Base-by-base conservation (phyloP, 2,113 vertebrate species). In the Mobula birostris region DNA sequence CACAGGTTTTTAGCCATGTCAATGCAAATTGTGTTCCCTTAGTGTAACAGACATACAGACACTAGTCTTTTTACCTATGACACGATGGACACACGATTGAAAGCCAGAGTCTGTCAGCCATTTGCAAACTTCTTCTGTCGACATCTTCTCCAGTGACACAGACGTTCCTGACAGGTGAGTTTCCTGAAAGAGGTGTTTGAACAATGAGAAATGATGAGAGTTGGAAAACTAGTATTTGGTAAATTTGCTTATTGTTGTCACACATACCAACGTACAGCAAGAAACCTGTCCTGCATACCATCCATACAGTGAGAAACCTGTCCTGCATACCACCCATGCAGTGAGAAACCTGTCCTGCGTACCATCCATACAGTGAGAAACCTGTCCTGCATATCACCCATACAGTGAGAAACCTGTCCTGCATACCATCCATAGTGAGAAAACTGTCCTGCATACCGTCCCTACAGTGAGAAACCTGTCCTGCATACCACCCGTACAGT, bases 51-150 rank as follows among this genome's bases (percentile, higher is more conserved):
- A 0, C 40, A 24, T 7, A 24, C 15, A 2, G n/a, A 3, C 5
- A 87, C 6, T n/a, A 27, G 12, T 11, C 32, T 1, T 7, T 12
- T 68, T 40, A 92, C 90, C 90, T 92, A 9, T 72, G 7, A 24
- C 90, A 5, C 8, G 90, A n/a, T 92, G n/a, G 32, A 70, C n/a
- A 4, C 66, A 72, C 24, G 90, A 24, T 24, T 92, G 63, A 17
- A 92, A 92, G 63, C 90, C 90, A 19, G 90, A 40, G 7, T 92
- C 68, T 0, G 19, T 68, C 90, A 92, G 32, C 90, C 90, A 92
- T 12, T 92, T 29, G 7, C 90, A 72, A 7, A 72, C 66, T 7
- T 92, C 90, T n/a, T 92, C 90, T 0, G 90, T 24, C 7, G 90
- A 24, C 90, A 72, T 48, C 14, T 92, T 92, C 32, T 70, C 90